Base-by-base conservation (phyloP, 1,140 invertebrate genomes). In the Calephelis nemesis region DNA sequence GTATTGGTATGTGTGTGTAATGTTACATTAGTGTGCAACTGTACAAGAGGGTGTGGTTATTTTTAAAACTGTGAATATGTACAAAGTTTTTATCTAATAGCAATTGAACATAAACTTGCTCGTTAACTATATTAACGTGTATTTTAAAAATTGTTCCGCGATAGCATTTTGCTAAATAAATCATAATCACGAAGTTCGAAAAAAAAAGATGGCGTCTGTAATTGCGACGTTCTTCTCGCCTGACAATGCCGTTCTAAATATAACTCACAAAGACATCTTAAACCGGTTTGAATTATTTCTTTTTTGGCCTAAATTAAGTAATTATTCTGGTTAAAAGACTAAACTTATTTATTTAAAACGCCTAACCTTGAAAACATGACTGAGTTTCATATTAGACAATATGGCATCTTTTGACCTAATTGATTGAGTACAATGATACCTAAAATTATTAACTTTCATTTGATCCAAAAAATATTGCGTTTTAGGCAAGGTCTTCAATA, bases 1-100 rank as follows among this genome's bases (percentile, higher is more conserved):
- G 65, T 70, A 58, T 67, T 65, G 70, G 70, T 69, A 71, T 71
- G 74, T 71, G 73, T 73, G 75, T 67, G 67, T 73, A 72, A 65
- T 47, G 69, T 71, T 66, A 63, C 62, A 68, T 67, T 65, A 68
- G 64, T 72, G 73, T 69, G 67, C 63, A 50, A 67, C 48, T 47
- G 62, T 60, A 60, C 30, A 60, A 40, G 54, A 60, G 39, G 39
- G 11, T 40, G 60, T 63, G 64, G 58, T 54, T 54, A 63, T 47
- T 39, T 65, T 58, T 58, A 71, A 47, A 40, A 42, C 15, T 67
- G 69, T 70, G 64, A 60, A 60, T 40, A 60, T 60, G 54, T 60
- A 60, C 30, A 60, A 40, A n/a, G 30, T 58, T 39, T 39, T 40
- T 60, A 7, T 45, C 42, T 45, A 7, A 60, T 60, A 60, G n/a